These are phyloP conservation scores for Phrynocephalus forsythii DNA, from an alignment of 2,797 vertebrate species.

Conservation along the genomic window DNA sequence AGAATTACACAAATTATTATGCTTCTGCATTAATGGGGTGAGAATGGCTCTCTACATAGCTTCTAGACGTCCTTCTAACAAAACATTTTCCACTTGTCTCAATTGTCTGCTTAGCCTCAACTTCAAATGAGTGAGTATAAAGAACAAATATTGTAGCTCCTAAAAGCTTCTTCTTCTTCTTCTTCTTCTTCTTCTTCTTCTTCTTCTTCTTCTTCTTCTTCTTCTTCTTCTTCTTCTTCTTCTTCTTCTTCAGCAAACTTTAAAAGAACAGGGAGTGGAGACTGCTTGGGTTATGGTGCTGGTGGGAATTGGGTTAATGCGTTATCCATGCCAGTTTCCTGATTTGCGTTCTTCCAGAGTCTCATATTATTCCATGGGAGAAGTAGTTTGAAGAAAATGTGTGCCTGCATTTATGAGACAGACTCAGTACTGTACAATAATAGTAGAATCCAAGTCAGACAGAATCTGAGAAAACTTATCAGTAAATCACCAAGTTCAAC, in stretches of 20 bases:
- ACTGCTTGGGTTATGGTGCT: not conserved
- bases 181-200: not conserved
- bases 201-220: not conserved
- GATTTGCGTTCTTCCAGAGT: not conserved
- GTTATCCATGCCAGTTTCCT: not conserved
- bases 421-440: not conserved
- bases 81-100: not conserved
- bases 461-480: not conserved
- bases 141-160: not conserved
- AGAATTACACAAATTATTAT: not conserved
- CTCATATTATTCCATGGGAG: not conserved
- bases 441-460: not conserved
- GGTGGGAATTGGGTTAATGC: not conserved
- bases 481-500: not conserved
- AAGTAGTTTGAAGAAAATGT: not conserved
- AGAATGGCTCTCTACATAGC: not conserved
- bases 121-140: not conserved
- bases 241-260: not conserved
- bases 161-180: not conserved
- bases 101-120: not conserved
- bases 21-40: not conserved
- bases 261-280: not conserved
- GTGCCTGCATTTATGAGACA: not conserved
- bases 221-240: not conserved
- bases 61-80: not conserved